Base-by-base conservation (phyloP, 2,797 vertebrate species). In the Cyprinella venusta region DNA sequence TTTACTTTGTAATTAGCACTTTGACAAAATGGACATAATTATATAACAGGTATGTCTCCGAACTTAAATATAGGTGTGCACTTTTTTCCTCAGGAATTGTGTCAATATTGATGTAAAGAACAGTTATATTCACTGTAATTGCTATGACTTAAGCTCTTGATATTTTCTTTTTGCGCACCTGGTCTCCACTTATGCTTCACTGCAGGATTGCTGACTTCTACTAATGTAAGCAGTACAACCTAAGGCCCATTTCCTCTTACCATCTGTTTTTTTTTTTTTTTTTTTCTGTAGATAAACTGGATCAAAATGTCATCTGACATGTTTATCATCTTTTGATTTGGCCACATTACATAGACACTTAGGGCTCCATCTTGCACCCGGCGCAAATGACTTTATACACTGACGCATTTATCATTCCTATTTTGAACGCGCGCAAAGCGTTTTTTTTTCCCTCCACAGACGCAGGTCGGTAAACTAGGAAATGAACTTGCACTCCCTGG, bases 191-290 rank as follows among this genome's bases (percentile, higher is more conserved):
- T 82, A 82, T 71, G 79, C 71, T 84, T 82, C 68, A 63, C 59
- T 86, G 84, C 80, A 54, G 42, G 42, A 50, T 42, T 76, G 79
- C 76, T 76, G 86, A 86, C 86, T 80, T 63, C 61, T 70, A 67
- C 71, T 83, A 74, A 88, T 80, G 84, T 67, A 69, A 76, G 83
- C 82, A 74, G 76, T 84, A 64, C 75, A 80, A 82, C 83, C 85
- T 2, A 24, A 79, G 78, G 85, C 80, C 76, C 48, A 70, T 83
- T 79, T 80, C 82, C 65, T 48, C 65, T 83, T 71, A 63, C 88
- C 86, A 87, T 86, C 83, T 81, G 64, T 63, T 76, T 71, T 85
- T 71, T 83, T 81, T 36, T n/a, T 30, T 30, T 30, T 30, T 30
- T 30, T 30, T 72, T 69, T 7, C n/a, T 71, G 24, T 36, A 76